Conservation (phyloP, 2,113 vertebrate genomes). For the Onychostoma macrolepis region DNA sequence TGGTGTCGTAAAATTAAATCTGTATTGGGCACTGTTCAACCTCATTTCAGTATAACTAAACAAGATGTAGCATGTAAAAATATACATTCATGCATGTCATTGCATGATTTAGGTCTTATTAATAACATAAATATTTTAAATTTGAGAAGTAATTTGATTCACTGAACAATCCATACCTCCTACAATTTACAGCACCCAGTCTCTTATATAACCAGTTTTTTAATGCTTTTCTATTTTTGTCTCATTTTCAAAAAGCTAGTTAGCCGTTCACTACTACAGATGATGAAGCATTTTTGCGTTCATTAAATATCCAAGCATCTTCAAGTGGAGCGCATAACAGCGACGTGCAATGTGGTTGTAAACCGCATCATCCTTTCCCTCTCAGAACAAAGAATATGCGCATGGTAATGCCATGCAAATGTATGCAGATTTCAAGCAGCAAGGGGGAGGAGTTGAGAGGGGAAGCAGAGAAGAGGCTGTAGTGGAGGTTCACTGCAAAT, state of each 20-base stretch:
- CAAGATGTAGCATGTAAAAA: background rate
- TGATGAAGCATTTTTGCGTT: constrained; percentile 53
- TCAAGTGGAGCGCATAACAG: constrained; percentile 55
- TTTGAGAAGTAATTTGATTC: constrained; percentile 53
- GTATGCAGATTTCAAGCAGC: constrained; percentile 85
- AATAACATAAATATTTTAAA: constrained; percentile 53
- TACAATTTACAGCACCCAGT: constrained; percentile 60
- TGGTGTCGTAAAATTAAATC: constrained; percentile 10
- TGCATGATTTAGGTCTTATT: constrained; percentile 65
- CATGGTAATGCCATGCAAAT: constrained; percentile 86
- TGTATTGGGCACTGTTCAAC: background rate
- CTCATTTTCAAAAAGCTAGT: constrained; percentile 22
- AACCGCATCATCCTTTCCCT: constrained; percentile 75
- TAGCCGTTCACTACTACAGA: constrained; percentile 63
- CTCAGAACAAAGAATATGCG: constrained; percentile 86
- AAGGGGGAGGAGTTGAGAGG: constrained; percentile 67
- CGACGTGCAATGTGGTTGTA: constrained; percentile 55
- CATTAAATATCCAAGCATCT: constrained; percentile 66
- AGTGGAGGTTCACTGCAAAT: constrained; percentile 31
- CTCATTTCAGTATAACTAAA: background rate
- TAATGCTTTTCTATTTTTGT: constrained; percentile 22
- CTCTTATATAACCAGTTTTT: constrained; percentile 45
- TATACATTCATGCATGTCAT: constrained; percentile 47
- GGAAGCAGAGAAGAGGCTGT: background rate
- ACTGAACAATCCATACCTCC: constrained; percentile 50